Evolutionary conservation across 2,888 invertebrate genomes (phyloP), one percentile per base, ranked within the genome.

Genomic region (Noctua janthe): DNA sequence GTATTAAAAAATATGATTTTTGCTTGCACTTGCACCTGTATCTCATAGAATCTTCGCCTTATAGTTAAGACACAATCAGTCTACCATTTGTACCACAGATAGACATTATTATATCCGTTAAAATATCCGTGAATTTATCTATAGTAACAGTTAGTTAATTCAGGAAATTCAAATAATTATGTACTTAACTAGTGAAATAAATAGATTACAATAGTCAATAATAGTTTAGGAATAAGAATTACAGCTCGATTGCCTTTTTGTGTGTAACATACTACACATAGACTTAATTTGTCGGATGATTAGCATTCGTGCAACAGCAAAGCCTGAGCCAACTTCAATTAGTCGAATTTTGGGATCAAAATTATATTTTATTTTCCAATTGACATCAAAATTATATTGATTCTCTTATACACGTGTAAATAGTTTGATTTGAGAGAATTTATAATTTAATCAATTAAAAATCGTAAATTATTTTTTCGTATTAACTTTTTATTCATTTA

Each of bases 311-410:
- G 79, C 70, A 75, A 67, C 62, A 69, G 62, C 83, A 74, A 76
- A 72, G 39, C 78, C 74, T 83, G 79, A 86, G 87, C 87, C 84
- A 87, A 74, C 79, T 78, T 84, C 84, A 81, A 80, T 74, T 71
- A 69, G 73, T 83, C 76, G 43, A 81, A 89, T 93, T 95, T 96
- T 96, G 96, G 96, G 96, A 96, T 96, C 96, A 95, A 95, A 95
- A 95, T 91, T 92, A 87, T 77, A 88, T 90, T 82, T 88, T 85
- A 89, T 89, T 90, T 91, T 75, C 74, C 79, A 80, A 90, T 95
- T 90, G 92, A 93, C 86, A 90, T 88, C 91, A 86, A 95, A 94
- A 94, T 91, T 90, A 69, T 83, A 85, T 89, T 88, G 74, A 87
- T 88, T 87, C 82, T 84, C 70, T 81, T 80, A 71, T 71, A 71